These are phyloP conservation scores for Drosophila neonasuta DNA, from an alignment of 2,888 invertebrate genomes.

Conservation along the genomic window DNA sequence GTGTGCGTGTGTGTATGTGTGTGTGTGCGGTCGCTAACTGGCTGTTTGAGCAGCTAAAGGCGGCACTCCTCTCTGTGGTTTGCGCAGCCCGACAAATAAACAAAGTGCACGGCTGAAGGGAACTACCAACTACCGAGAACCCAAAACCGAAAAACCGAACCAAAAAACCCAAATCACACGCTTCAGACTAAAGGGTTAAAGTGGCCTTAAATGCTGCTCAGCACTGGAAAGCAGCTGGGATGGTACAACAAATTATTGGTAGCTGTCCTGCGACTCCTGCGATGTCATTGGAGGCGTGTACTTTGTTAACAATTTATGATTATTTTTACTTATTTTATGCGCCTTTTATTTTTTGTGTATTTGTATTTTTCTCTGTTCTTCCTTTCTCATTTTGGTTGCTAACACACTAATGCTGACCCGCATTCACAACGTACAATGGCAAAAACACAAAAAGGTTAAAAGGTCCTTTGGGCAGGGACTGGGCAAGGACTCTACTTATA, in stretches of 20 bases:
- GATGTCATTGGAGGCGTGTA: slow-evolving; percentile 51
- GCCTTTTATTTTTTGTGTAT: slow-evolving; percentile 30
- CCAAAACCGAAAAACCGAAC: slow-evolving; percentile 21
- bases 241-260: background rate
- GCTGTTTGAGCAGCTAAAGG: slow-evolving; percentile 40
- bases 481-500: background rate
- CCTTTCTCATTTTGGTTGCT: slow-evolving; percentile 19
- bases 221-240: slow-evolving; percentile 9
- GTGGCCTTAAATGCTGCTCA: slow-evolving; percentile 58
- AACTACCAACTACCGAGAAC: slow-evolving; percentile 18
- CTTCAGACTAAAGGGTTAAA: slow-evolving; percentile 65
- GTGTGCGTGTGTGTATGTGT: slow-evolving; percentile 8
- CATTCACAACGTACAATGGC: slow-evolving; percentile 28
- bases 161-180: slow-evolving; percentile 57
- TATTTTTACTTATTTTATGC: slow-evolving; percentile 61
- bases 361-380: slow-evolving; percentile 11
- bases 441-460: slow-evolving; percentile 40
- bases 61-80: slow-evolving; percentile 33
- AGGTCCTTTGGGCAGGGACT: slow-evolving; percentile 11
- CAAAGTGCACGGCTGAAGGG: slow-evolving; percentile 37
- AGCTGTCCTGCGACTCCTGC: slow-evolving; percentile 15
- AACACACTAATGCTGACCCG: slow-evolving; percentile 55
- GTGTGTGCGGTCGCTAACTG: slow-evolving; percentile 50
- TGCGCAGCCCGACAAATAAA: slow-evolving; percentile 40
- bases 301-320: slow-evolving; percentile 73